phyloP scores from a whole-genome alignment of 2,113 vertebrate genomes.

The Antechinus stuartii region DNA sequence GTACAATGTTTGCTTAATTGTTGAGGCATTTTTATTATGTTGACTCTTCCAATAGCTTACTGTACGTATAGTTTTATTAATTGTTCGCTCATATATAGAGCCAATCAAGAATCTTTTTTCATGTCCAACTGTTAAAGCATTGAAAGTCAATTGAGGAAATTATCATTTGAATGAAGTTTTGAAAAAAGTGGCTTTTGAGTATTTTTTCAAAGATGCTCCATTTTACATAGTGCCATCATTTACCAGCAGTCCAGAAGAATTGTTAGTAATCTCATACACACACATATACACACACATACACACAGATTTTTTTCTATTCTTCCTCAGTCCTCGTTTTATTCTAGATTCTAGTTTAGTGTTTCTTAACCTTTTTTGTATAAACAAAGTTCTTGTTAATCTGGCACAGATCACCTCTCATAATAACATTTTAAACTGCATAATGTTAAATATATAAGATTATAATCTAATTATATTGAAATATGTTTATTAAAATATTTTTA shows the following conservation, averaged over 20 bases:
- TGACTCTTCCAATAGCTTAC: conserved; percentile 51
- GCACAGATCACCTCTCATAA: not conserved
- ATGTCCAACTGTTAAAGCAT: conserved; percentile 1
- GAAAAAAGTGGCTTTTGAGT: not conserved
- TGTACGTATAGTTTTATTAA: conserved; percentile 13
- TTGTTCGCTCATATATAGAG: conserved; percentile 48
- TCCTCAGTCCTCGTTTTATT: not conserved
- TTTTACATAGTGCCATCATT: conserved; percentile 15
- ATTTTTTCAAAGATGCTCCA: conserved; percentile 38
- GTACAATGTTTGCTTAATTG: not conserved
- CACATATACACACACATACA: not conserved
- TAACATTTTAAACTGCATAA: not conserved
- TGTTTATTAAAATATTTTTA: not conserved
- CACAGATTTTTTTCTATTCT: conserved; percentile 9
- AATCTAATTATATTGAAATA: not conserved
- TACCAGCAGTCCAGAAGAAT: not conserved
- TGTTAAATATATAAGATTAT: not conserved
- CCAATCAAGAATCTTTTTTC: conserved; percentile 26
- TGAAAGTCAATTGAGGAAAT: not conserved
- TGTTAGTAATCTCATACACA: not conserved
- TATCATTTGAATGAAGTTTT: not conserved
- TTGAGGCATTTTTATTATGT: conserved; percentile 6
- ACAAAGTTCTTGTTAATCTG: not conserved
- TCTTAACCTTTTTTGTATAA: not conserved
- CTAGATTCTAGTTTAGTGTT: not conserved